Evolutionary conservation across 2,113 vertebrate species (phyloP).

Genomic region (Mohoua ochrocephala): DNA sequence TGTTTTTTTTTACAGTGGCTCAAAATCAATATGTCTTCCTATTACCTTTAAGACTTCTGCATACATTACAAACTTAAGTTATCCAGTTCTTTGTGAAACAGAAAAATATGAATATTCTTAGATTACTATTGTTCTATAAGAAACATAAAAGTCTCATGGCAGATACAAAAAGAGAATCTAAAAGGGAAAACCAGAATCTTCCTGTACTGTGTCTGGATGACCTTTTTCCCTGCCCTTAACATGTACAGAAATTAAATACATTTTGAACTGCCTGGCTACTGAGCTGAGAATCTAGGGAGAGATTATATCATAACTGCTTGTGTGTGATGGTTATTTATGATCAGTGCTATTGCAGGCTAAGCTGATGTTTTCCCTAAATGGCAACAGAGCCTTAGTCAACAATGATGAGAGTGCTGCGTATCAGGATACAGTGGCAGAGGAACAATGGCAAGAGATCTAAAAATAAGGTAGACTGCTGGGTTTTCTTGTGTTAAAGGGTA

Average conservation of each 20-base stretch:
- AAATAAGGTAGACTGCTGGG: neutral
- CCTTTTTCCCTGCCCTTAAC: neutral
- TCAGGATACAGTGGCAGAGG: neutral
- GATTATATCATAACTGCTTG: neutral
- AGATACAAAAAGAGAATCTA: neutral
- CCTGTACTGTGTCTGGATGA: neutral
- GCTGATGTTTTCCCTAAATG: neutral
- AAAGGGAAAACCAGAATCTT: neutral
- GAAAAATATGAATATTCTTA: neutral
- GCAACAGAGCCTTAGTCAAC: neutral
- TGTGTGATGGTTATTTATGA: neutral
- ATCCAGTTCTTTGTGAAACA: neutral
- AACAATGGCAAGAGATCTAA: neutral
- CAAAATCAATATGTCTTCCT: neutral
- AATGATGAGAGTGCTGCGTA: neutral
- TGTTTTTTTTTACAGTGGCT: neutral
- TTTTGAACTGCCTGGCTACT: neutral
- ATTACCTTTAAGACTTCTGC: neutral
- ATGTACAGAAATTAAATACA: neutral
- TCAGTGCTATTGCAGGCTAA: neutral
- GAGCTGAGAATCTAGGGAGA: neutral
- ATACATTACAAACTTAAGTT: neutral
- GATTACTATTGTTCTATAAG: neutral
- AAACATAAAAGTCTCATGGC: neutral
- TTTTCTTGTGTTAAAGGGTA: neutral